phyloP scores from a whole-genome alignment of 2,888 invertebrate species.

The Andrena praecox region DNA sequence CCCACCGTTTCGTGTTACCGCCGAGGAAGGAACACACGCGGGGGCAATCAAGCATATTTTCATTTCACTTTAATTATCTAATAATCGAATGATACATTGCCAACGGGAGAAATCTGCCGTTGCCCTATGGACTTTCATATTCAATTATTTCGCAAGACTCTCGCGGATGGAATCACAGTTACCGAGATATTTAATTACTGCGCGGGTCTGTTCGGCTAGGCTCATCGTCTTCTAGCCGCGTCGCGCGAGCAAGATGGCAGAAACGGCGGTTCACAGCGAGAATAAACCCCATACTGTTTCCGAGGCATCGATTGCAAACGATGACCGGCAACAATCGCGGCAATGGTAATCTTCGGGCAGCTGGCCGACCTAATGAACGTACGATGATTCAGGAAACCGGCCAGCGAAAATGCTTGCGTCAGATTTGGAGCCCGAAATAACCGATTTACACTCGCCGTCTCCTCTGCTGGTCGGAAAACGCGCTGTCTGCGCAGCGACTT shows the following conservation, averaged over 20 bases:
- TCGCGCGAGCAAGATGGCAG: constrained; percentile 52
- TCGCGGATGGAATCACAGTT: constrained; percentile 30
- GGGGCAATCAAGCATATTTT: not conserved
- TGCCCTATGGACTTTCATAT: constrained; percentile 17
- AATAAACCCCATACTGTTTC: constrained; percentile 69
- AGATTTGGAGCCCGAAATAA: constrained; percentile 49
- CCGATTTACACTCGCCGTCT: constrained; percentile 43
- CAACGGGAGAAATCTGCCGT: not conserved
- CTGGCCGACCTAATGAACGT: constrained; percentile 72
- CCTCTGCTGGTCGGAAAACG: constrained; percentile 16
- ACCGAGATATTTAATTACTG: constrained; percentile 65
- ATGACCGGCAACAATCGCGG: constrained; percentile 74
- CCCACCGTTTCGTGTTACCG: constrained; percentile 34
- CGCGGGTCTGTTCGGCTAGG: constrained; percentile 29
- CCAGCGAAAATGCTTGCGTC: constrained; percentile 52
- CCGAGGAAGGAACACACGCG: not conserved
- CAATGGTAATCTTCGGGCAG: constrained; percentile 71
- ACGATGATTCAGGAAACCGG: constrained; percentile 66
- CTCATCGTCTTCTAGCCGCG: constrained; percentile 30
- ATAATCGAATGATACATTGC: constrained; percentile 29
- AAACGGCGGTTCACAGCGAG: constrained; percentile 28
- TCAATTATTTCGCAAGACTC: constrained; percentile 46
- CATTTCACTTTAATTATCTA: constrained; percentile 27
- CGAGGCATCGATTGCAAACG: constrained; percentile 73
- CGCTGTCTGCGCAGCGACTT: no score